These are phyloP conservation scores for Pachypanchax playfairii DNA, from an alignment of 2,113 vertebrate genomes.

Conservation along the genomic window DNA sequence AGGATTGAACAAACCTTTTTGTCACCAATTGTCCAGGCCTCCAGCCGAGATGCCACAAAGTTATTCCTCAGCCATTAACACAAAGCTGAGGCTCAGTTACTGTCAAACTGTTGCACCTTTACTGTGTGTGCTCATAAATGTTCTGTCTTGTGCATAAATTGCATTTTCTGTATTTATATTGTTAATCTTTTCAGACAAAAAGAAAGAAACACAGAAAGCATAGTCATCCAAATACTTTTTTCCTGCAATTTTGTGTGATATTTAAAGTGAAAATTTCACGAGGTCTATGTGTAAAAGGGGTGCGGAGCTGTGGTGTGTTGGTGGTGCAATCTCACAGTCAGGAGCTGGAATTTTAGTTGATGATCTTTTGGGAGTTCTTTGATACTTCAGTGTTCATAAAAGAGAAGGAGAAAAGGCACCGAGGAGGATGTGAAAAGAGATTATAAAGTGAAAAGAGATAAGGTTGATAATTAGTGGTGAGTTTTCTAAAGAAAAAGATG, in stretches of 20 bases:
- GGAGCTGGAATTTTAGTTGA: too few relatives aligned
- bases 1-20: constrained; percentile 10
- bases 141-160: background rate
- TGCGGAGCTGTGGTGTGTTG: too few relatives aligned
- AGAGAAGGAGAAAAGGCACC: too few relatives aligned
- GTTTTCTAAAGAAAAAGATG: background rate
- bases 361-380: constrained; percentile 1
- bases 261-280: background rate
- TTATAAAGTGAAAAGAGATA: background rate
- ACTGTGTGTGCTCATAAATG: constrained; percentile 10
- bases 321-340: too few relatives aligned
- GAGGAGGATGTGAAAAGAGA: background rate
- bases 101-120: constrained; percentile 15
- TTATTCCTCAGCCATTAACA: constrained; percentile 12
- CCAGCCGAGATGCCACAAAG: constrained; percentile 13
- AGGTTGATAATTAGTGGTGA: background rate
- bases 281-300: too few relatives aligned
- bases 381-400: background rate
- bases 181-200: too few relatives aligned
- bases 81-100: constrained; percentile 2
- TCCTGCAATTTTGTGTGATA: constrained; percentile 2
- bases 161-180: background rate
- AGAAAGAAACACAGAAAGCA: constrained; percentile 11
- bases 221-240: too few relatives aligned
- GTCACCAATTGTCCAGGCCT: constrained; percentile 12